Evolutionary conservation across 2,888 invertebrate species (phyloP), one percentile per base, ranked within the genome.

Genomic region (Harpalus rufipes): DNA sequence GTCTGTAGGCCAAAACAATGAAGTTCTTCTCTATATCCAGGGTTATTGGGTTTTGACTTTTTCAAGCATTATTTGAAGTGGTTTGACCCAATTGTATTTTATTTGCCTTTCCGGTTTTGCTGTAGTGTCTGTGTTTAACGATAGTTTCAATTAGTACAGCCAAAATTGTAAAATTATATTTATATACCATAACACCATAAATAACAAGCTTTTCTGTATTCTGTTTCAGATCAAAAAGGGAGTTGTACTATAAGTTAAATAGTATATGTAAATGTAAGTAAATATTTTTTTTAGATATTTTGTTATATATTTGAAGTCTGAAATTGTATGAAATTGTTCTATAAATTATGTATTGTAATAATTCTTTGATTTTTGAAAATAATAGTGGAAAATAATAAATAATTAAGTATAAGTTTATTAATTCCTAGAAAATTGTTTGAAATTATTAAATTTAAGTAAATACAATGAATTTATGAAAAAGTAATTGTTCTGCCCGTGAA

Each of bases 401-500:
- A 68, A 68, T 68, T 68, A 68, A 68, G 39, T 68, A 68, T 25
- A 65, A n/a, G 10, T 41, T 44, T 44, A 18, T 41, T 74, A 44
- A 74, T 74, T 74, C 12, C 1, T 78, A 32, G 78, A 78, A 58
- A 78, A 58, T 44, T 32, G 78, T 78, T 56, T 56, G 7, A 78
- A 16, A 74, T 74, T 32, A 1, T 32, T 32, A 32, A 32, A 32
- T 74, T 44, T 44, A 74, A 74, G 14, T 74, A 74, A 74, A 74
- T 74, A 74, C 72, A 74, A 44, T 25, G 44, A 74, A 74, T 74
- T 44, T 44, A 44, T 41, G 72, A 12, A 41, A 74, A 74, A 44
- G 72, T 74, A 74, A 14, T 32, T 56, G 56, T 78, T 59, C 18
- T 78, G 58, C n/a, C 44, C 32, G 16, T 80, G 61, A 80, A 61